phyloP scores from a whole-genome alignment of 2,888 invertebrate species.

The Seladonia tumulorum region DNA sequence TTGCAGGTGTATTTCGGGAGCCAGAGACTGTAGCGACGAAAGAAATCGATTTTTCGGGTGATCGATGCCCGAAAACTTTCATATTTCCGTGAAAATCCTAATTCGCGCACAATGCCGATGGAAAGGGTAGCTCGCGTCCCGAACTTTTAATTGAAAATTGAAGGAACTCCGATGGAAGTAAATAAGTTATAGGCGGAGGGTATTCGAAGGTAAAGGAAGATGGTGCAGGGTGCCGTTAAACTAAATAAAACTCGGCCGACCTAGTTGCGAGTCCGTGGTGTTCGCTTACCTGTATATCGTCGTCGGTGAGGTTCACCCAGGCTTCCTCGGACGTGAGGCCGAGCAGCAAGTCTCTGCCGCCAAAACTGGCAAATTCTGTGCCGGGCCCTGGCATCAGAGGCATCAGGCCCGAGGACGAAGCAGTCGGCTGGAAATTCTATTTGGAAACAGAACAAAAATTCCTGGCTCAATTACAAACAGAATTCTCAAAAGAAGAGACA shows the following conservation, averaged over 20 bases:
- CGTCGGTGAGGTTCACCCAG: slow-evolving; percentile 84
- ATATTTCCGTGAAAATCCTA: background rate
- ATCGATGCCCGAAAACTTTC: background rate
- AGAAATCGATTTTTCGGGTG: background rate
- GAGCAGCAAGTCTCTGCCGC: slow-evolving; percentile 92
- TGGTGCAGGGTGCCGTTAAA: background rate
- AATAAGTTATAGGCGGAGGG: slow-evolving; percentile 17
- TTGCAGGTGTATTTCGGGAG: too few relatives aligned
- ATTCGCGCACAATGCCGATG: background rate
- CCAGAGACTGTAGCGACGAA: too few relatives aligned
- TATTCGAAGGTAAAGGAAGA: slow-evolving; percentile 8
- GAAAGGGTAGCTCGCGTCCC: background rate
- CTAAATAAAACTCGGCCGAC: slow-evolving; percentile 21
- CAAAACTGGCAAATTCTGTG: slow-evolving; percentile 92
- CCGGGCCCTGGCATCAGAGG: slow-evolving; percentile 90
- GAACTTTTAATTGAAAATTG: slow-evolving; percentile 1
- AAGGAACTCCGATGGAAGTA: background rate
- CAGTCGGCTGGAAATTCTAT: slow-evolving; percentile 86
- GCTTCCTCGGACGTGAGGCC: slow-evolving; percentile 91
- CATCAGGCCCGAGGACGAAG: slow-evolving; percentile 86
- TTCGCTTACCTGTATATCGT: slow-evolving; percentile 81
- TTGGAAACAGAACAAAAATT: slow-evolving; percentile 5
- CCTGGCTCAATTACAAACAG: too few relatives aligned
- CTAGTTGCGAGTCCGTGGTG: background rate
- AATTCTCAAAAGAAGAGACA: too few relatives aligned